These are phyloP conservation scores for Wiebesia pumilae DNA, from an alignment of 1,140 invertebrate genomes.

Conservation along the genomic window DNA sequence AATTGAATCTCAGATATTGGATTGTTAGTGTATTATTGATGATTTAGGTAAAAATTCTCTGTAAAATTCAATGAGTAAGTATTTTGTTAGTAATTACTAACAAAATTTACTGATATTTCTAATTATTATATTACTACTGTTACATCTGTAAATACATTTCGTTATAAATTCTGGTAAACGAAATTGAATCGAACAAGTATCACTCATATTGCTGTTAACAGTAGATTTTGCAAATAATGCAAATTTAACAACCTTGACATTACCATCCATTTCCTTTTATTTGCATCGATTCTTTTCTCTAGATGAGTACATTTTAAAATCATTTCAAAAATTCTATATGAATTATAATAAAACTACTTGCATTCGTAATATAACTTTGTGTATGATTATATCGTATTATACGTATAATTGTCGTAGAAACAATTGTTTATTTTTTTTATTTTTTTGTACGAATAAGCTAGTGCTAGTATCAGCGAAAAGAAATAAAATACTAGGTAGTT, in stretches of 20 bases:
- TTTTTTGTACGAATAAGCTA: background rate
- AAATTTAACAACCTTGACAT: background rate
- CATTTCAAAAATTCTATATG: constrained; percentile 26
- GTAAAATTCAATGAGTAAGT: too few species aligned
- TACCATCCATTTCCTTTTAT: background rate
- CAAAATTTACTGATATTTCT: too few species aligned
- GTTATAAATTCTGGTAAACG: too few species aligned
- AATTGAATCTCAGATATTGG: too few species aligned
- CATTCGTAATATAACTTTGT: background rate
- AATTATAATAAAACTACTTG: background rate
- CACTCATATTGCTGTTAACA: too few species aligned
- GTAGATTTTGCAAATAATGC: background rate
- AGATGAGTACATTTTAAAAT: constrained; percentile 1
- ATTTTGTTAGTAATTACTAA: too few species aligned
- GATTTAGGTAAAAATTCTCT: too few species aligned
- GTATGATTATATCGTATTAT: background rate
- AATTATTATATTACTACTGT: too few species aligned
- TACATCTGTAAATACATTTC: too few species aligned
- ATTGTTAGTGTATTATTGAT: too few species aligned
- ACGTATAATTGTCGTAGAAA: constrained; percentile 1
- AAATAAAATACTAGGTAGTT: background rate
- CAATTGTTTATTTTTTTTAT: background rate
- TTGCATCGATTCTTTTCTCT: background rate
- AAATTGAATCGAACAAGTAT: too few species aligned
- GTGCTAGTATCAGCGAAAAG: background rate